Evolutionary conservation across 2,113 vertebrate species (phyloP).

Genomic region (Aptenodytes forsteri): DNA sequence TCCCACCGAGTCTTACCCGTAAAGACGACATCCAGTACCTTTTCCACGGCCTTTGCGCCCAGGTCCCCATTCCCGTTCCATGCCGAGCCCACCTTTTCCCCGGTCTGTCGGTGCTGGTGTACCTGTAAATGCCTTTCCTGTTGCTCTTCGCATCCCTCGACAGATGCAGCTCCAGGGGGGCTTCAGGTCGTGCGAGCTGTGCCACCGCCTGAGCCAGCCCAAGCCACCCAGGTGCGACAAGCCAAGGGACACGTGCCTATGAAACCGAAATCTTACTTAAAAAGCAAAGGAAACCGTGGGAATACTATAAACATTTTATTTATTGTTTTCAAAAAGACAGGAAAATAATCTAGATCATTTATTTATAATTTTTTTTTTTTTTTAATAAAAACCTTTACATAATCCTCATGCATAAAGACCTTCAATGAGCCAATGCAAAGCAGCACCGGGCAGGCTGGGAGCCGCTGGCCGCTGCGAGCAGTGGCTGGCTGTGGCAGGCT

Average conservation of each 20-base stretch:
- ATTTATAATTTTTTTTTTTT: conserved; percentile 64
- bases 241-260: accelerated
- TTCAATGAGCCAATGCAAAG: background rate
- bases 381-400: conserved; percentile 80
- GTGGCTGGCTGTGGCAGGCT: background rate
- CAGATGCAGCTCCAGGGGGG: background rate
- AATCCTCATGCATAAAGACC: conserved; percentile 72
- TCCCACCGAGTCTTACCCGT: too few species aligned
- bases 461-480: background rate
- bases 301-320: conserved; percentile 80
- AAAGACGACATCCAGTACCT: background rate
- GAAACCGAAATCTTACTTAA: background rate
- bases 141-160: too few species aligned
- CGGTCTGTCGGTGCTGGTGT: accelerated
- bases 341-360: conserved; percentile 82
- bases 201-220: background rate
- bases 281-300: background rate
- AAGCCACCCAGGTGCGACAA: accelerated
- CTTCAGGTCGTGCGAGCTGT: too few species aligned
- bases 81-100: too few species aligned
- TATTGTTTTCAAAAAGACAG: conserved; percentile 76
- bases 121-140: too few species aligned
- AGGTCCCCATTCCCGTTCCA: background rate
- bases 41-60: too few species aligned
- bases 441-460: background rate